A percentile compares a stretch with the other conserved stretches of the same genome.
Evolutionary conservation across 1,140 invertebrate species (phyloP).

Genomic region (Xylocopa sonorina): DNA sequence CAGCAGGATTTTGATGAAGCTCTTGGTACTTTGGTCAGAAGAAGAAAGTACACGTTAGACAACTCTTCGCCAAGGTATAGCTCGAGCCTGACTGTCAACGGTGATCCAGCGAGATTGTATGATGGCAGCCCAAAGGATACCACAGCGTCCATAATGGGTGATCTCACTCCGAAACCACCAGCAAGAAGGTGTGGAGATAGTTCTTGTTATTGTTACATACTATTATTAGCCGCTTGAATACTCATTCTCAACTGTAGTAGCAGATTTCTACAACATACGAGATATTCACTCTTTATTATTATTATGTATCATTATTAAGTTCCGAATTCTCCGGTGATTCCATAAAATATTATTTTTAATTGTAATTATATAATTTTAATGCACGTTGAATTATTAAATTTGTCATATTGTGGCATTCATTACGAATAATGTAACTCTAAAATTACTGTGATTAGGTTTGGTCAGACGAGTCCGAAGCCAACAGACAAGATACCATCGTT

Average conservation of each 20-base stretch:
- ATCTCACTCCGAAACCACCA: slow-evolving; percentile 76
- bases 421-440: too few relatives aligned
- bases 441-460: slow-evolving; percentile 66
- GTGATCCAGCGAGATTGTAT: slow-evolving; percentile 68
- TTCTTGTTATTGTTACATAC: background rate
- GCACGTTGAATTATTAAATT: too few relatives aligned
- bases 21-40: slow-evolving; percentile 74
- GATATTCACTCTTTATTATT: too few relatives aligned
- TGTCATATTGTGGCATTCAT: too few relatives aligned
- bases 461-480: slow-evolving; percentile 73
- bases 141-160: slow-evolving; percentile 70
- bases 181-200: slow-evolving; percentile 70
- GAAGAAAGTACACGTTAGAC: slow-evolving; percentile 77
- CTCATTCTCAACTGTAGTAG: too few relatives aligned
- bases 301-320: background rate
- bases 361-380: background rate
- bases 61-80: slow-evolving; percentile 66
- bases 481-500: slow-evolving; percentile 72
- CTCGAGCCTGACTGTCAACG: slow-evolving; percentile 73
- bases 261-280: too few relatives aligned
- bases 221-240: background rate
- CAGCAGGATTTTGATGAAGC: slow-evolving; percentile 78
- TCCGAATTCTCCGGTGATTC: background rate
- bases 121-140: slow-evolving; percentile 72
- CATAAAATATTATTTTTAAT: background rate